Base-by-base conservation (phyloP, 1,140 invertebrate species). In the Apis cerana region DNA sequence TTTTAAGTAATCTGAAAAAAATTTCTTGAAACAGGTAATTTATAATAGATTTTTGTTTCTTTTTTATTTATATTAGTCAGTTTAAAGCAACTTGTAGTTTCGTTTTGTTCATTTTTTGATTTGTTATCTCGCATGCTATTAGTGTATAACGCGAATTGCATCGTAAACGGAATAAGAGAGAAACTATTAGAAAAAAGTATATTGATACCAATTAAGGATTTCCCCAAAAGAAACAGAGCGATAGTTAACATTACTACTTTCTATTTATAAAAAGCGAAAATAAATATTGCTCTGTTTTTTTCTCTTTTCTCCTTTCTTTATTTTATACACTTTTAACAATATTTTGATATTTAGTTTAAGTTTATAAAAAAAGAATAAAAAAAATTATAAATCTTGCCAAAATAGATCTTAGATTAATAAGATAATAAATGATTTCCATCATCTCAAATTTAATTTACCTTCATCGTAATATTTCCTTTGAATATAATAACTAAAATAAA, bases 201-300 rank as follows among this genome's bases (percentile, higher is more conserved):
- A 62, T 61, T n/a, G 59, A 75, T 52, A 27, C n/a, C 59, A 75
- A 75, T 75, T 75, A 75, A 62, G 59, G n/a, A 75, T 75, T 75
- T 75, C 74, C 74, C 74, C 50, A 75, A 75, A 64, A 75, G 64
- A 56, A 78, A 43, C 27, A 78, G 12, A 56, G 17, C 43, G 75
- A 79, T 61, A 59, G 50, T 69, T 27, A 79, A 61, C 50, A 13
- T 52, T 79, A 33, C 67, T 52, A 68, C 61, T 78, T 67, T 78
- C 62, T 68, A 78, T 50, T 78, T 58, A n/a, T 68, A 78, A 56
- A 54, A 43, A 78, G 9, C 27, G 27, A 61, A 50, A 64, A 27
- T 48, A 62, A 61, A 58, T 64, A 67, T 52, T 27, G 23, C 23
- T 23, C 62, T 21, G 64, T 23, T 75, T 21, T 10, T 52, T 23